A percentile compares a stretch with the other conserved stretches of the same genome.
These are phyloP conservation scores for Syngnathus scovelli DNA, from an alignment of 2,113 vertebrate species.

Conservation along the genomic window DNA sequence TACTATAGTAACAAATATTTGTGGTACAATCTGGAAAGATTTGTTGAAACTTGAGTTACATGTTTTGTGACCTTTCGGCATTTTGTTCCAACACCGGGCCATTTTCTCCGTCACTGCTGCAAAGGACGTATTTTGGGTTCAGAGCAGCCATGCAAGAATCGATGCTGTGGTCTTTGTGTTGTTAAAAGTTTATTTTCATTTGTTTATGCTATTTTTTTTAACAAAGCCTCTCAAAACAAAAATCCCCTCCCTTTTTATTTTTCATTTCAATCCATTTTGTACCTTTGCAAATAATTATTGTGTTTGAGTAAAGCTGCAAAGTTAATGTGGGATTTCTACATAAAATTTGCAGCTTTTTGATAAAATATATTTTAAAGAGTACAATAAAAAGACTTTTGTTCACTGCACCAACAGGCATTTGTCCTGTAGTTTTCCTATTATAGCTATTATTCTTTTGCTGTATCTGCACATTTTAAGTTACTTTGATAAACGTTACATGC, in stretches of 20 bases:
- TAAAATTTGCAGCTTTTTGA: too few species aligned
- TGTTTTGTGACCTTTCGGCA: constrained; percentile 77
- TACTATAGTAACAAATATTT: too few species aligned
- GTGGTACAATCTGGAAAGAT: constrained; percentile 79
- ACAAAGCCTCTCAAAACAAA: constrained; percentile 81
- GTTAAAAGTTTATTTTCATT: constrained; percentile 62
- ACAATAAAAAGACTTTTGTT: too few species aligned
- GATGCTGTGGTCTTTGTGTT: constrained; percentile 76
- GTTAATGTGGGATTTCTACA: constrained; percentile 56
- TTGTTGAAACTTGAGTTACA: constrained; percentile 79
- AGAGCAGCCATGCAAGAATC: constrained; percentile 74
- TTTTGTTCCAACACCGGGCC: constrained; percentile 81
- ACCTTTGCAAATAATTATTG: constrained; percentile 80
- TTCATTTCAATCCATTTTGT: constrained; percentile 89
- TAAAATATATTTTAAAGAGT: too few species aligned
- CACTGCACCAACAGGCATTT: too few species aligned
- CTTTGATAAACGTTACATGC: too few species aligned
- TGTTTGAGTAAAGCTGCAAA: constrained; percentile 79
- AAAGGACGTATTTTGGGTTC: constrained; percentile 99
- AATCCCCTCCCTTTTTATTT: constrained; percentile 81
- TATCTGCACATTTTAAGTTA: too few species aligned
- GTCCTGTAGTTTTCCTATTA: too few species aligned
- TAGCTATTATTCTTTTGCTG: too few species aligned
- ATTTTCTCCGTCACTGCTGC: constrained; percentile 83
- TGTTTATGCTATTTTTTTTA: constrained; percentile 73